Evolutionary conservation across 2,113 vertebrate species (phyloP).

Genomic region (Aplodontia rufa): DNA sequence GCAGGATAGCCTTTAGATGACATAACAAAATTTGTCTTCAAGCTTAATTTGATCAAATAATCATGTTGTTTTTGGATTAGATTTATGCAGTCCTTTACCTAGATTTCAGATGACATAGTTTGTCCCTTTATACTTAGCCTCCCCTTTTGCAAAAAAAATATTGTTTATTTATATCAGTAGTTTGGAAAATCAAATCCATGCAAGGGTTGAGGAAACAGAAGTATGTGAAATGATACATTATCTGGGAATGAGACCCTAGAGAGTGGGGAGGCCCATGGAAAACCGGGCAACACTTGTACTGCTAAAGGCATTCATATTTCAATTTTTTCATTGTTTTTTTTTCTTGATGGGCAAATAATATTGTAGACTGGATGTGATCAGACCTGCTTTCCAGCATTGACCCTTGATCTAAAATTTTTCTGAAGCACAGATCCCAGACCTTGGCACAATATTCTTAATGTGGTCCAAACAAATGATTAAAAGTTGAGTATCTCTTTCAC

Average conservation of each 20-base stretch:
- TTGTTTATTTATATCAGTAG: neutral
- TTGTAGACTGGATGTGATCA: neutral
- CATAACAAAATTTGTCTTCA: neutral
- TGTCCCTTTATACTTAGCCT: neutral
- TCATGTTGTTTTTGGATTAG: neutral
- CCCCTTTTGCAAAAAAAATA: conserved; percentile 3
- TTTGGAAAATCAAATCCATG: neutral
- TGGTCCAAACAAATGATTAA: neutral
- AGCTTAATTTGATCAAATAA: neutral
- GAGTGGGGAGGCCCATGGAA: neutral
- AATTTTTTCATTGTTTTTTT: neutral
- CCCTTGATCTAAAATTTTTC: neutral
- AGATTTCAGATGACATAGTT: neutral
- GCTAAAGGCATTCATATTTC: neutral
- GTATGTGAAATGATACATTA: neutral
- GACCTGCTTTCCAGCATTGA: neutral
- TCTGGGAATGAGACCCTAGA: neutral
- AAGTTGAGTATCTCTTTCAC: neutral
- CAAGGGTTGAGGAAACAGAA: neutral
- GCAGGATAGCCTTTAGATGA: neutral
- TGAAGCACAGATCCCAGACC: neutral
- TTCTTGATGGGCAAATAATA: neutral
- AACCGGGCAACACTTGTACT: fast-evolving
- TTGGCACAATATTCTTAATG: neutral
- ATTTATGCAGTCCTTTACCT: neutral